Percentiles rank a stretch among this genome's conserved stretches.
phyloP scores from a whole-genome alignment of 2,888 invertebrate genomes.

The Pasiphila rectangulata region DNA sequence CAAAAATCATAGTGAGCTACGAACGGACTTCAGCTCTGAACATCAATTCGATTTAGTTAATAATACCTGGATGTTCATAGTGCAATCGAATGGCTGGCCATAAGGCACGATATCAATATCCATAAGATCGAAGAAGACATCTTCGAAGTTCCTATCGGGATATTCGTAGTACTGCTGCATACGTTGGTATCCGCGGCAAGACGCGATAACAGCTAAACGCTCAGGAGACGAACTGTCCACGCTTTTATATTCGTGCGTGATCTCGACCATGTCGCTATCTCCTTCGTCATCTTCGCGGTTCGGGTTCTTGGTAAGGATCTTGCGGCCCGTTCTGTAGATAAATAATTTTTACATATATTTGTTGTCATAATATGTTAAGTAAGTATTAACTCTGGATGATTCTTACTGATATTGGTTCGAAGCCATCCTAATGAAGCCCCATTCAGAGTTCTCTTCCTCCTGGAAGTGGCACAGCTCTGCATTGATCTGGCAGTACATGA shows the following conservation, averaged over 20 bases:
- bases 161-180: conserved; percentile 83
- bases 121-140: conserved; percentile 83
- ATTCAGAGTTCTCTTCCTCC: conserved; percentile 84
- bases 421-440: conserved; percentile 84
- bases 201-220: conserved; percentile 84
- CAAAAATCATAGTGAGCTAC: too few species aligned
- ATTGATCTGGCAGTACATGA: conserved; percentile 89
- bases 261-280: conserved; percentile 83
- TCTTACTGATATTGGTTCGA: conserved; percentile 85
- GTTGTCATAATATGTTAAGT: neutral
- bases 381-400: neutral
- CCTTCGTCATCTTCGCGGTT: conserved; percentile 83
- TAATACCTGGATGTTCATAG: conserved; percentile 83
- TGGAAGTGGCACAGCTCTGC: conserved; percentile 88
- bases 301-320: conserved; percentile 84
- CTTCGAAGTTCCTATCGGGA: conserved; percentile 80
- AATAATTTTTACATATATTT: neutral
- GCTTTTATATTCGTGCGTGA: conserved; percentile 84
- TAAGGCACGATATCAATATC: conserved; percentile 84
- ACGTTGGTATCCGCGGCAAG: conserved; percentile 83
- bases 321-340: conserved; percentile 82
- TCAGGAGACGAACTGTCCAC: conserved; percentile 83
- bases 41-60: too few species aligned
- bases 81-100: conserved; percentile 84
- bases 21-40: too few species aligned